Evolutionary conservation across 1,140 invertebrate species (phyloP), one percentile per base, ranked within the genome.

Genomic region (Drosophila guanche): DNA sequence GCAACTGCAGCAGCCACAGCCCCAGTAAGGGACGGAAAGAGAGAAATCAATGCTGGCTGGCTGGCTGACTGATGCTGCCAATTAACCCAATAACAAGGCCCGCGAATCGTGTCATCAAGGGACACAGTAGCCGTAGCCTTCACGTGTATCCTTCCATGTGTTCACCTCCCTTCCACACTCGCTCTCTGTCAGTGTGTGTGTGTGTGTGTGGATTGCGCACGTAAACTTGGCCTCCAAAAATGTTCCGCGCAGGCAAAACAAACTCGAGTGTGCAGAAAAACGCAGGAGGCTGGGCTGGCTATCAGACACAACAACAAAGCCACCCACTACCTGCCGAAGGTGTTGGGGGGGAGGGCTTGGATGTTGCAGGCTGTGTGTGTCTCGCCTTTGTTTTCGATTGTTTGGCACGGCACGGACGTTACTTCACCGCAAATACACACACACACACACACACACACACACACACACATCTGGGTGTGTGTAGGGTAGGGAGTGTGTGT

Each of bases 211-310:
- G 37, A 37, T 48, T 84, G 79, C 79, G 76, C 80, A 85, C 71
- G 76, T 84, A 85, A 85, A 76, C 76, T 85, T 85, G 80, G 80
- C 80, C 80, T 85, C 76, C 59, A 85, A 85, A 79, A 61, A 55
- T 53, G 40, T 43, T 51, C 10, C 60, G 60, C 60, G 60, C 62
- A 66, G 62, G 42, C 63, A 68, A 67, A 67, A 68, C 62, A 68
- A 68, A 61, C 54, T 14, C 6, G 20, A 51, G 16, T 8, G 12
- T 50, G 37, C 62, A 72, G 50, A 27, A 48, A 48, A 25, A 10
- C 55, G 42, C 62, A 72, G 50, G 47, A 71, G 37, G 52, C 69
- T 48, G 14, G 0, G 22, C 12, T 56, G 23, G 33, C 53, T 55
- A n/a, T 14, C 70, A 60, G 48, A 46, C 51, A 66, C n/a, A 41